phyloP scores from a whole-genome alignment of 2,113 vertebrate species.

The Poeciliopsis prolifica region DNA sequence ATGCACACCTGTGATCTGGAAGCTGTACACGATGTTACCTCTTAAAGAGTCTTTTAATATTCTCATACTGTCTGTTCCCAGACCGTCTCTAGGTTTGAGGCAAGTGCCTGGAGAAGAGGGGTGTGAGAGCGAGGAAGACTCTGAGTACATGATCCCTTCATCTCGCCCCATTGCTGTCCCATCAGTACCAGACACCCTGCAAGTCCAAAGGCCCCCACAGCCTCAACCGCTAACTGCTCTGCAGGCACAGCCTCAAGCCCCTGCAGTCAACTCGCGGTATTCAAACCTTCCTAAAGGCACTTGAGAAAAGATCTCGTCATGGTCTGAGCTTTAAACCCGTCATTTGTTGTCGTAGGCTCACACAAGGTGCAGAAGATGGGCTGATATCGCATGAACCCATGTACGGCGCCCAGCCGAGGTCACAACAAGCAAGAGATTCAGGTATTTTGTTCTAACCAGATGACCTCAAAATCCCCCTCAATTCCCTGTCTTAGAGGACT shows the following conservation, averaged over 20 bases:
- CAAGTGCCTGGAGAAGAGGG: conserved; percentile 79
- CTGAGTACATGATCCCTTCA: conserved; percentile 95
- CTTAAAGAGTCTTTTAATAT: not conserved
- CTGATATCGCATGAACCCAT: conserved; percentile 90
- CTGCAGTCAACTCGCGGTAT: conserved; percentile 72
- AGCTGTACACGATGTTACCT: not conserved
- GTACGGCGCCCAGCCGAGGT: conserved; percentile 88
- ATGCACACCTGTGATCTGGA: not conserved
- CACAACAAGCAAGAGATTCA: conserved; percentile 75
- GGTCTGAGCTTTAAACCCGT: not conserved
- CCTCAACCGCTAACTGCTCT: conserved; percentile 53
- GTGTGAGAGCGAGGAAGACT: conserved; percentile 87
- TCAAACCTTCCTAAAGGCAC: not conserved
- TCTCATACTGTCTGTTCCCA: conserved; percentile 51
- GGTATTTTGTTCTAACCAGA: conserved; percentile 75
- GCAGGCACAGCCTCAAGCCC: conserved; percentile 68
- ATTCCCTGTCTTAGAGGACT: not conserved
- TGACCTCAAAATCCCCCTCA: not conserved
- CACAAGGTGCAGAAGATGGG: conserved; percentile 84
- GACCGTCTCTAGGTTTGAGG: conserved; percentile 84
- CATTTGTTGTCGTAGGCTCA: conserved; percentile 46
- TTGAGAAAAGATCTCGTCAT: not conserved
- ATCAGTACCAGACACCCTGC: conserved; percentile 41
- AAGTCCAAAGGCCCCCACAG: conserved; percentile 75
- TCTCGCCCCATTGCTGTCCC: conserved; percentile 80